Conservation (phyloP, 2,113 vertebrate genomes). For the Sphaerodactylus townsendi region DNA sequence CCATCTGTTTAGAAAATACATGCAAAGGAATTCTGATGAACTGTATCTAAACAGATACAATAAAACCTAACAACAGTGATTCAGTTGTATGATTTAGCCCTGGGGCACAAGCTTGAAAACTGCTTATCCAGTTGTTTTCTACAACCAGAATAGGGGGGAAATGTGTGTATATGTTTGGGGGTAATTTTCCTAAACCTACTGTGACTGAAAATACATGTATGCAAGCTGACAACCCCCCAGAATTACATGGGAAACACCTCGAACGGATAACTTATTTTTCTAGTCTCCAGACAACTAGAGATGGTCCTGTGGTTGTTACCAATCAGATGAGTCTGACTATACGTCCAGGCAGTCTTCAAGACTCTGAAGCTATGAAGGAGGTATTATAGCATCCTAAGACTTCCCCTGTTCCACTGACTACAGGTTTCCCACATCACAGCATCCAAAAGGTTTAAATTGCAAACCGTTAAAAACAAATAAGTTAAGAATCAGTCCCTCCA, state of each 20-base stretch:
- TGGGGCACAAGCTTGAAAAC: not conserved
- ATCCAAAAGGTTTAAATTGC: not conserved
- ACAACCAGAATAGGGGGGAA: too few relatives aligned
- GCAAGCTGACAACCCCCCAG: not conserved
- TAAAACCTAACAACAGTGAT: conserved; percentile 45
- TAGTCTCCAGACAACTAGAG: not conserved
- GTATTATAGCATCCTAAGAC: too few relatives aligned
- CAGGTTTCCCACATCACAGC: not conserved
- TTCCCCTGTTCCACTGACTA: too few relatives aligned
- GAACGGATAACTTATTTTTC: not conserved
- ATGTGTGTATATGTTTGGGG: too few relatives aligned
- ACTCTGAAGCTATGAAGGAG: not conserved
- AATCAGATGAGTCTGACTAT: not conserved
- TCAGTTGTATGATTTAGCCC: conserved; percentile 45
- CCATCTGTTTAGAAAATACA: not conserved
- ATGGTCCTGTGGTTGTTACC: not conserved
- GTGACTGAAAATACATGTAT: not conserved
- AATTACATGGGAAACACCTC: not conserved
- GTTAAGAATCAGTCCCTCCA: not conserved
- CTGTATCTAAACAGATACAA: conserved; percentile 36
- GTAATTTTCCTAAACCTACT: not conserved
- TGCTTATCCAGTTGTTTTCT: not conserved
- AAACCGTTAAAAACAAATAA: not conserved
- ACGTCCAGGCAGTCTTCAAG: not conserved
- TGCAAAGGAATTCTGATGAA: not conserved